A percentile compares a stretch with the other conserved stretches of the same genome.
Evolutionary conservation across 2,113 vertebrate species (phyloP).

Genomic region (Eptatretus burgeri): DNA sequence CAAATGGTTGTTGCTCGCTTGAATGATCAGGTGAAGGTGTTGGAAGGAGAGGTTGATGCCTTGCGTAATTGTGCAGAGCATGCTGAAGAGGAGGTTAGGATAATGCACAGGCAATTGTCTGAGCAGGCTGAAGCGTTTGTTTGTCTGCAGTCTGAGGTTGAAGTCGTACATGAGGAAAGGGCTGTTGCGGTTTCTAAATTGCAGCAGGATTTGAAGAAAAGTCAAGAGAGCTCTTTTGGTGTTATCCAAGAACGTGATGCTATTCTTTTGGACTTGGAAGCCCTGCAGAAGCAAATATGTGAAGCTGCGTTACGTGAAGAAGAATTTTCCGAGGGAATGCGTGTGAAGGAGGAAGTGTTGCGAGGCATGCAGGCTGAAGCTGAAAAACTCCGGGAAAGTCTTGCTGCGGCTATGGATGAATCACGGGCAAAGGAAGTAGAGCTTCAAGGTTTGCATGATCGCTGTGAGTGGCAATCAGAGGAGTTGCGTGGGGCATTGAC

Average conservation of each 20-base stretch:
- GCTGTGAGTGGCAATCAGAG: neutral
- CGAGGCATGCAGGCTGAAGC: neutral
- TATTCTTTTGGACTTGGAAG: neutral
- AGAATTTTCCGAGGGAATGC: neutral
- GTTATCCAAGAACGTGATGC: neutral
- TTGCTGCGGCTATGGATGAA: no score
- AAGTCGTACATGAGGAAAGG: no score
- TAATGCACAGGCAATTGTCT: no score
- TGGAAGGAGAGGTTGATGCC: neutral
- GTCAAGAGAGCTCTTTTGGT: no score
- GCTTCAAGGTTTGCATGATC: neutral
- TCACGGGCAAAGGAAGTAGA: neutral
- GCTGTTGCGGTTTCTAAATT: no score
- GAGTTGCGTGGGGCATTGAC: slow-evolving; percentile 2
- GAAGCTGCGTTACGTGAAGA: neutral
- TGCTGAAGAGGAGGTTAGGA: no score
- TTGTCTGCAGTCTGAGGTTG: no score
- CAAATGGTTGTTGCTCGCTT: slow-evolving; percentile 20
- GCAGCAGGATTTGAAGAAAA: no score
- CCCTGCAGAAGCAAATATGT: neutral
- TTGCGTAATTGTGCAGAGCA: neutral
- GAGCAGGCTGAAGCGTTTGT: no score
- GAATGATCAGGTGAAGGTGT: neutral
- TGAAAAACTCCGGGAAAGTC: no score
- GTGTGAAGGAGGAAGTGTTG: neutral